Evolutionary conservation across 2,888 invertebrate species (phyloP).

Genomic region (Luperina testacea): DNA sequence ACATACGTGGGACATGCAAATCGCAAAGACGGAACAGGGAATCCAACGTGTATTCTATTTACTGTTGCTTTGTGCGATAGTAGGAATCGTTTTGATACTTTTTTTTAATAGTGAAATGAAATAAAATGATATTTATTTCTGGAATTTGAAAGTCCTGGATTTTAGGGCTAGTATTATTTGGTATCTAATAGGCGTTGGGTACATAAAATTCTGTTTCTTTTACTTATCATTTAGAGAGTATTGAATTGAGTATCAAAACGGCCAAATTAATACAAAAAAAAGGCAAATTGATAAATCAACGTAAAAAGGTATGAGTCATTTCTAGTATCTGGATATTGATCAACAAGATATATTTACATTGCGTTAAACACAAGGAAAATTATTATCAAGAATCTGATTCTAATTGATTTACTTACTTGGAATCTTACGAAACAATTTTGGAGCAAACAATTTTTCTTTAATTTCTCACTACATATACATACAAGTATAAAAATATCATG

Average conservation of each 20-base stretch:
- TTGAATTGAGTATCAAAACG: not conserved
- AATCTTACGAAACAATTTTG: not conserved
- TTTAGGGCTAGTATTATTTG: not conserved
- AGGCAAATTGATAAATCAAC: not conserved
- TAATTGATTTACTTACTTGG: not conserved
- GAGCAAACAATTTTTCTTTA: not conserved
- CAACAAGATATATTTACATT: not conserved
- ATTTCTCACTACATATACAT: not conserved
- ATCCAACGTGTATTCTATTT: slow-evolving; percentile 88
- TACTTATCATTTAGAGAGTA: no score
- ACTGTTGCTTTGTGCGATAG: slow-evolving; percentile 79
- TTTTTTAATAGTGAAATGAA: not conserved
- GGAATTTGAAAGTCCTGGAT: not conserved
- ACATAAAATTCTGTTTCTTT: no score
- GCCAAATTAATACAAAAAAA: not conserved
- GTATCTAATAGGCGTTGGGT: no score
- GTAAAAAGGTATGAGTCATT: not conserved
- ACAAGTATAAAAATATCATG: not conserved
- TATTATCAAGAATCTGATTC: not conserved
- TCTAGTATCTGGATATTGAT: not conserved
- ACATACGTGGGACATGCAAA: slow-evolving; percentile 82
- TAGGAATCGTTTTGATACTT: slow-evolving; percentile 75
- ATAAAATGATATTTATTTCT: not conserved
- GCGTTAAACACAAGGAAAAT: not conserved
- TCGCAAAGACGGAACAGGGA: slow-evolving; percentile 86